Conservation (phyloP, 2,113 vertebrate species). For the Panurus biarmicus region DNA sequence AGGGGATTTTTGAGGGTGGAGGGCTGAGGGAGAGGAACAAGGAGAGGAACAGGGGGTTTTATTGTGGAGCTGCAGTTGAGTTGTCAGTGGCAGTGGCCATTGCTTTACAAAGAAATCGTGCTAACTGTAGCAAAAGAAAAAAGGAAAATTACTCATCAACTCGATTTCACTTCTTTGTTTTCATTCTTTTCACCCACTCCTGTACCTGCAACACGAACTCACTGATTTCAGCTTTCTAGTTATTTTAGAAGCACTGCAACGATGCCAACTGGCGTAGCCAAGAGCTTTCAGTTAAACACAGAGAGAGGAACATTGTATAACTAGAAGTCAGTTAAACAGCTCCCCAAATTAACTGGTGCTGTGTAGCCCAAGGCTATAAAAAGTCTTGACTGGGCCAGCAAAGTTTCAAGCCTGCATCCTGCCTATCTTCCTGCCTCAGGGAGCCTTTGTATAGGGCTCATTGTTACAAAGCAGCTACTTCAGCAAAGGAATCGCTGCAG, state of each 20-base stretch:
- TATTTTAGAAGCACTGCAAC: neutral
- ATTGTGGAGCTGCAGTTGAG: neutral
- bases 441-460: conserved; percentile 49
- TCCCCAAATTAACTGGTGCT: conserved; percentile 35
- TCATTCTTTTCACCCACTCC: neutral
- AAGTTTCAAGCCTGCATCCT: conserved; percentile 38
- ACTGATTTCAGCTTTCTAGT: neutral
- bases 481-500: conserved; percentile 29
- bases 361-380: conserved; percentile 43
- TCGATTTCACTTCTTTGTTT: neutral
- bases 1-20: conserved; percentile 14
- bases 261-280: conserved; percentile 30
- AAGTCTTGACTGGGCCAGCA: conserved; percentile 19
- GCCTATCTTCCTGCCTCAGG: conserved; percentile 17
- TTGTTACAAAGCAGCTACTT: conserved; percentile 54
- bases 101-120: neutral
- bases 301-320: conserved; percentile 20
- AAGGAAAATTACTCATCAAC: neutral
- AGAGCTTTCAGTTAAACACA: conserved; percentile 45
- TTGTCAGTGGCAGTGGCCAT: neutral
- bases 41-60: neutral
- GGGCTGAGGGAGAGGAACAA: neutral
- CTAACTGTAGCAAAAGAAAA: neutral
- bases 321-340: conserved; percentile 45
- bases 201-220: neutral